Evolutionary conservation across 2,888 invertebrate species (phyloP), one percentile per base, ranked within the genome.

Genomic region (Leptothorax acervorum): DNA sequence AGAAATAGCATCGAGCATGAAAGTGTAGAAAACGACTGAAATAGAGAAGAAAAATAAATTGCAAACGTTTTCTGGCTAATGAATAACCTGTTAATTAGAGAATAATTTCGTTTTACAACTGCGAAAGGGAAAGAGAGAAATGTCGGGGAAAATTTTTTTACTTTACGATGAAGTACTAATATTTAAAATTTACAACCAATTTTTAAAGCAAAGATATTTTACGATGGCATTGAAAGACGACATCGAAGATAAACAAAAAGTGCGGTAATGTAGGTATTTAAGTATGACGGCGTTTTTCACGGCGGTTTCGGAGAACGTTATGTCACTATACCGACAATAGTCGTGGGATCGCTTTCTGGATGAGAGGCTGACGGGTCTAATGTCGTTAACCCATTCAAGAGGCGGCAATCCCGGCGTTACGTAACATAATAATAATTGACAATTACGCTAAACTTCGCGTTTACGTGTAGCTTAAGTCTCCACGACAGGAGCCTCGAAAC

Each of bases 391-490:
- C 85, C 86, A 78, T 87, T 91, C 89, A 85, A 83, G 84, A 88
- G 87, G 82, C 66, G 85, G 91, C 81, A 90, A 92, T 92, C 87
- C 83, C 60, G 74, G 65, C 81, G 66, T 93, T 93, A 89, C 85
- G 91, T 86, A 92, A 93, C 85, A 82, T 39, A 84, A 84, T 92
- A 92, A 93, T 93, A 91, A 93, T 91, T 86, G 86, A 86, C 90
- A 90, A 93, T 92, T 92, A 92, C 89, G 86, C 60, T 91, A 91
- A 91, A 91, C 90, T 90, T 89, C 87, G 74, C 82, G 86, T 89
- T 90, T 90, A 89, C 79, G 63, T 76, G 66, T 78, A 57, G 42
- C 79, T 68, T 78, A 23, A 60, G 60, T 78, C 48, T 75, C 63
- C 28, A 15, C 42, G 31, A 45, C 23, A 35, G 28, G 63, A 63